Evolutionary conservation across 2,888 invertebrate genomes (phyloP), one percentile per base, ranked within the genome.

Genomic region (Pemphredon lugubris): DNA sequence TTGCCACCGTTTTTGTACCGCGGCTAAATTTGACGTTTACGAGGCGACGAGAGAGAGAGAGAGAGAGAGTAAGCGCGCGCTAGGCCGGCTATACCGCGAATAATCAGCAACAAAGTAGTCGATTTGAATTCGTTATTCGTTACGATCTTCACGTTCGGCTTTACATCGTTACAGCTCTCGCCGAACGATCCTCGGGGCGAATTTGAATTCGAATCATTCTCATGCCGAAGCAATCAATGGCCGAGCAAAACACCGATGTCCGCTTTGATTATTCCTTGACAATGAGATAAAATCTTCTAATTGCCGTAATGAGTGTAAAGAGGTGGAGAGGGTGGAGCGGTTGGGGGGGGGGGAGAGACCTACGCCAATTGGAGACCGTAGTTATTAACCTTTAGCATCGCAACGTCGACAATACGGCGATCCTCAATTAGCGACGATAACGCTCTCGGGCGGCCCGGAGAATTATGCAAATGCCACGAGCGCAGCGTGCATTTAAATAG

Each of bases 11-110:
- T 83, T 83, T 83, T 82, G 68, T 58, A 39, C 53, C n/a, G n/a
- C n/a, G 48, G 57, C 65, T 70, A 81, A 81, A 78, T 81, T 81
- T 80, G 81, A 82, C 80, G 68, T 86, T 86, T 84, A 86, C 70
- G 80, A 73, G 57, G 40, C 50, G 37, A n/a, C 14, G 66, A 26
- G n/a, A n/a, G n/a, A n/a, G n/a, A n/a, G n/a, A n/a, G n/a, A n/a
- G n/a, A n/a, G n/a, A n/a, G n/a, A n/a, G n/a, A n/a, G n/a, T n/a
- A n/a, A n/a, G n/a, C n/a, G n/a, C n/a, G 30, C 63, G 18, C 14
- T 37, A 26, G 23, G 23, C 30, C 16, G 53, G 26, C 7, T 34
- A 37, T 32, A 34, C 4, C 11, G 2, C 16, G 70, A 65, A 73
- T 79, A 82, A 80, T 82, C 74, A 73, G 64, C 64, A 42, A 66